Evolutionary conservation across 2,797 vertebrate species (phyloP), one percentile per base, ranked within the genome.

Genomic region (Tiaroga cobitis): DNA sequence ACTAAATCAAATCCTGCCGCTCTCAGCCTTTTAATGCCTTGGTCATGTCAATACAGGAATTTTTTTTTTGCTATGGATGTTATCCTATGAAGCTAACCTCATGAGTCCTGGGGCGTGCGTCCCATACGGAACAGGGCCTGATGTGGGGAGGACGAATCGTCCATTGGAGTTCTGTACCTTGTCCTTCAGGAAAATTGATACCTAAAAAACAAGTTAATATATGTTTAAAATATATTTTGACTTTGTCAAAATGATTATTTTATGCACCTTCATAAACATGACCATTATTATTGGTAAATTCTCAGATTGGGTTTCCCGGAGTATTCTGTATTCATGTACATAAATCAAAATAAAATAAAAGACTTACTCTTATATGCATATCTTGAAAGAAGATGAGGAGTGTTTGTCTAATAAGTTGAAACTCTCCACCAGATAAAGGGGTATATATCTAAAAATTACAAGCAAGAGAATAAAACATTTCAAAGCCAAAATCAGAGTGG

Each of bases 91-190:
- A 68, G 32, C 15, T 26, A 91, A 99, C 98, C 98, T 97, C 93
- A 99, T 98, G 87, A 96, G 92, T 72, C 98, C 97, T 4, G 98
- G 98, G 16, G 97, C 93, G 88, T 97, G 96, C 26, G 96, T 97
- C 73, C 97, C 97, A 93, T 96, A 94, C 0, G 98, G 98, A 85
- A 99, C 96, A 4, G 97, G 96, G 46, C 98, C 97, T 0, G 96
- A 97, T 51, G 94, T 97, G 0, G 97, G 97, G 85, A 99, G 96
- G 86, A 97, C 98, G 70, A 99, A 99, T 43, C 96, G 97, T 0
- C 98, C 98, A 0, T 98, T 99, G 0, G 98, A 99, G 92, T 98
- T 99, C 78, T 99, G 98, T 46, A 99, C 98, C 95, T 96, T 99
- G 75, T 99, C 98, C 92, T 99, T 99, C 56, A 99, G 95, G 89